Conservation (phyloP, 2,888 invertebrate species). For the Norana najaformis region DNA sequence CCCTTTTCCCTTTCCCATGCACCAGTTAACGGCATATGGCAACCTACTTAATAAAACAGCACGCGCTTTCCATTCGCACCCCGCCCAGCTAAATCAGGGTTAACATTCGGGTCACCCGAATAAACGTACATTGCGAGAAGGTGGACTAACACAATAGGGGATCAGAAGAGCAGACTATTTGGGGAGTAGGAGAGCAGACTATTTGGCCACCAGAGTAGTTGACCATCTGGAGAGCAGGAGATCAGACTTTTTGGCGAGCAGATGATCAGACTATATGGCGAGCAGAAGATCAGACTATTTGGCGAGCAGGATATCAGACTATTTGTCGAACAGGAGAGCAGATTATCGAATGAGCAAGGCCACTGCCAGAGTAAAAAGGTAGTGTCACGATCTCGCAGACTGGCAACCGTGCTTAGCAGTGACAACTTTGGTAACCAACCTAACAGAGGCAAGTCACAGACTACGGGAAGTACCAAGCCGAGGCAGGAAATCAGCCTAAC, state of each 20-base stretch:
- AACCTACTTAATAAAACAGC: background rate
- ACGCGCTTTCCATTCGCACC: background rate
- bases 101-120: background rate
- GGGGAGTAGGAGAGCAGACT: background rate
- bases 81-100: background rate
- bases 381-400: no score
- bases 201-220: background rate
- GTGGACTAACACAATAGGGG: background rate
- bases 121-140: background rate
- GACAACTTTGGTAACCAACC: no score
- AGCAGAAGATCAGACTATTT: background rate
- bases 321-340: no score
- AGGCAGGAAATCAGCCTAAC: no score
- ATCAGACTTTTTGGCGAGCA: no score
- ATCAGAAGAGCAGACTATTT: background rate
- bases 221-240: no score
- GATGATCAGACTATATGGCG: background rate
- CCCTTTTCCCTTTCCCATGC: background rate
- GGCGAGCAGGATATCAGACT: no score
- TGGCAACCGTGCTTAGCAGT: no score
- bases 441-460: no score
- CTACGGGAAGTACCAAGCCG: no score
- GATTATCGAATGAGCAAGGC: no score
- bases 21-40: background rate
- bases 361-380: no score